phyloP scores from a whole-genome alignment of 2,797 vertebrate species.

The Buceros bicornis region DNA sequence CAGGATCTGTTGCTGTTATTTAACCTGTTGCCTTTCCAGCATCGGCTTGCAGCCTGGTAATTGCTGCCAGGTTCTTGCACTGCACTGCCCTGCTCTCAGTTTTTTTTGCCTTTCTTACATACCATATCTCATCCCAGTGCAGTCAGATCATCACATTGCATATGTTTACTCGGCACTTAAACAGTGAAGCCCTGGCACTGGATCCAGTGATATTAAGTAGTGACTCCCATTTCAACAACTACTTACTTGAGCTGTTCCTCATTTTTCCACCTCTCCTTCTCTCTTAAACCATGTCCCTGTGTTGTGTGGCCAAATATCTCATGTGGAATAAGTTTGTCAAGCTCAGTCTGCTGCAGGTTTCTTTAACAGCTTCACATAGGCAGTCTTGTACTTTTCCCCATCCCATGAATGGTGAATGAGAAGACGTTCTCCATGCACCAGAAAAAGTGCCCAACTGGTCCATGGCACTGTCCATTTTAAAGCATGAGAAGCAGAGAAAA shows the following conservation, averaged over 20 bases:
- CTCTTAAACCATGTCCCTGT: neutral
- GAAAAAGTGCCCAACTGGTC: neutral
- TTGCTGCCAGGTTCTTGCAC: neutral
- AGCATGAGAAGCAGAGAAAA: neutral
- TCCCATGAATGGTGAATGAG: neutral
- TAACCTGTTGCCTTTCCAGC: neutral
- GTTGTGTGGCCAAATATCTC: neutral
- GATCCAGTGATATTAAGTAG: neutral
- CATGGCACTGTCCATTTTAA: neutral
- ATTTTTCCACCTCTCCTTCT: neutral
- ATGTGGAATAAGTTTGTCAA: neutral
- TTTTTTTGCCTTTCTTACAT: neutral
- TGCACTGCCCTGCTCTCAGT: neutral
- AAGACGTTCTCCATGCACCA: neutral
- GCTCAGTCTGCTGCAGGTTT: neutral
- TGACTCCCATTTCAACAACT: neutral
- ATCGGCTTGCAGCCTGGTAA: neutral
- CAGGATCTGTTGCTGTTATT: neutral
- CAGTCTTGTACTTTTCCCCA: neutral
- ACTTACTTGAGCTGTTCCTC: neutral
- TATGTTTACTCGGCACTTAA: neutral
- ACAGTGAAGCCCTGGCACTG: fast-evolving
- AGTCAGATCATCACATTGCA: neutral
- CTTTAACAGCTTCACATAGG: neutral
- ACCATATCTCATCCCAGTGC: neutral